Evolutionary conservation across 2,113 vertebrate genomes (phyloP).

Genomic region (Manacus vitellinus): DNA sequence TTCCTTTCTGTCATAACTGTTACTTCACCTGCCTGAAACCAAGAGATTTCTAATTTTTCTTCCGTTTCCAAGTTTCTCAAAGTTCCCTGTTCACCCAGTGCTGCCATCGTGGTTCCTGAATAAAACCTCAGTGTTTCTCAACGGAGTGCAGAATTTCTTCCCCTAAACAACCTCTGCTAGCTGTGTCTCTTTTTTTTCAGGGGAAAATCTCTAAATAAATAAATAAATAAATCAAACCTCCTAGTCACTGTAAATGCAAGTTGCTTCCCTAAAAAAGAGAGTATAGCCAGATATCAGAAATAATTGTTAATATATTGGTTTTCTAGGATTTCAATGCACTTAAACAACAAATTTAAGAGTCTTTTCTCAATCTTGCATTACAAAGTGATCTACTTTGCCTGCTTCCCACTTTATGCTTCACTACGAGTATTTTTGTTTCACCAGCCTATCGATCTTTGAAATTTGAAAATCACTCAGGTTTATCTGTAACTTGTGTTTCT

Average conservation of each 20-base stretch:
- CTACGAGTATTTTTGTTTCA: neutral
- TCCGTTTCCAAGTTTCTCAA: slow-evolving; percentile 40
- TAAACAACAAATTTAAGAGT: neutral
- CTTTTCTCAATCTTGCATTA: neutral
- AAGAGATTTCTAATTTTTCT: slow-evolving; percentile 32
- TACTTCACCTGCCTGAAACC: slow-evolving; percentile 42
- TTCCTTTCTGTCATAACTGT: neutral
- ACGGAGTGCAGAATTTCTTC: slow-evolving; percentile 30
- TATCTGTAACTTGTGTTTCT: neutral
- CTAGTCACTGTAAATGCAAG: fast-evolving
- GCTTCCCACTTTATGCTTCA: neutral
- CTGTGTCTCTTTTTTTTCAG: neutral
- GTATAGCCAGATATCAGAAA: neutral
- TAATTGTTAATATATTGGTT: neutral
- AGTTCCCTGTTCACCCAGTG: neutral
- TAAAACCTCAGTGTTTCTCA: slow-evolving; percentile 55
- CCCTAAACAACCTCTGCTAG: slow-evolving; percentile 4
- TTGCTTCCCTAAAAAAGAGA: neutral
- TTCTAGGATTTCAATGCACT: neutral
- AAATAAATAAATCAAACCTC: neutral
- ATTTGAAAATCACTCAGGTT: slow-evolving; percentile 2
- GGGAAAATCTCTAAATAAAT: neutral
- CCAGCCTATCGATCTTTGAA: neutral
- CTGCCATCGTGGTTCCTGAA: slow-evolving; percentile 40
- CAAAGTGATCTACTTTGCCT: neutral